These are phyloP conservation scores for Eubasilissa regina DNA, from an alignment of 1,140 invertebrate species.

Conservation along the genomic window DNA sequence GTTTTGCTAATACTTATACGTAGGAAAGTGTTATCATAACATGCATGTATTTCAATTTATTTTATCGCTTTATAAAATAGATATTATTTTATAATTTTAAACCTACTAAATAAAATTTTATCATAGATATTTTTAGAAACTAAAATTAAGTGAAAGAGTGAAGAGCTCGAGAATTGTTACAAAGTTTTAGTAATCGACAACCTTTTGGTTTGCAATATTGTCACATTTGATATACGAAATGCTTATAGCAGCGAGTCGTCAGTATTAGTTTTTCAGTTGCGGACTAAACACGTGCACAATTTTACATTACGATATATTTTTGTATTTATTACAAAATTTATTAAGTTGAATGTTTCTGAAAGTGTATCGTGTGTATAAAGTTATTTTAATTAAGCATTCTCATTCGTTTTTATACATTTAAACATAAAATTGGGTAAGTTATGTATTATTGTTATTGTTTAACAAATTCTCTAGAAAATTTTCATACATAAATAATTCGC, in stretches of 20 bases:
- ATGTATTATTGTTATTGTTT: not conserved
- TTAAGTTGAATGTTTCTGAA: not conserved
- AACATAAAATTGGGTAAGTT: not conserved
- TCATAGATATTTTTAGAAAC: not conserved
- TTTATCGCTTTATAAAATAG: too few relatives aligned
- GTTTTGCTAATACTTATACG: too few relatives aligned
- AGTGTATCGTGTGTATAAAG: not conserved
- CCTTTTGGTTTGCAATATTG: not conserved
- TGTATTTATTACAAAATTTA: slow-evolving; percentile 20
- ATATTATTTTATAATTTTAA: too few relatives aligned
- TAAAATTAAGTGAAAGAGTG: too few relatives aligned
- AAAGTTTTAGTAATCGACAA: not conserved
- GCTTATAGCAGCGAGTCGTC: not conserved
- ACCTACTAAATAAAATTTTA: not conserved
- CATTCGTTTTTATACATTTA: not conserved
- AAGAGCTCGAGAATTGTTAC: not conserved
- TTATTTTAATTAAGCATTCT: not conserved
- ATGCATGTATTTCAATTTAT: too few relatives aligned
- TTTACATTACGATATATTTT: slow-evolving; percentile 18
- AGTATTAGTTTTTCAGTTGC: not conserved
- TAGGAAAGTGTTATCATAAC: too few relatives aligned
- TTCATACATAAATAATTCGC: too few relatives aligned
- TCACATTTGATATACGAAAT: not conserved
- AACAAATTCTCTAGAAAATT: too few relatives aligned
- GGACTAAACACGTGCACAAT: not conserved